Conservation (phyloP, 1,140 invertebrate genomes). For the Bilobella aurantiaca region DNA sequence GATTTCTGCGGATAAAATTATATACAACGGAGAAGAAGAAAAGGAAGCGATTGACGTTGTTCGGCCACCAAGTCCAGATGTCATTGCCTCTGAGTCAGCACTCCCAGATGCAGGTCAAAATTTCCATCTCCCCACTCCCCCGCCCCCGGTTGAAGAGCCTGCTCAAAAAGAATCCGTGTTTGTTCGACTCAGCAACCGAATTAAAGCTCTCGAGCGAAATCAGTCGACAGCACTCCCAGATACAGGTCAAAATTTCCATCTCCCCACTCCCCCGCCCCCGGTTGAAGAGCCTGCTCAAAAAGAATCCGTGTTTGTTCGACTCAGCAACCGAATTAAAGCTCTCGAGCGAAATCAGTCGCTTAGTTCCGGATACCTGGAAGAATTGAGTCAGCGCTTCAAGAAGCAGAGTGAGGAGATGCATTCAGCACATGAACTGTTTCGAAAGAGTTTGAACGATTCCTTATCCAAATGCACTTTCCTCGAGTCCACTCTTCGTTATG, state of each 20-base stretch:
- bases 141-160: constrained; percentile 12
- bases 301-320: constrained; percentile 86
- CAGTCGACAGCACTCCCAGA: neutral
- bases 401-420: constrained; percentile 78
- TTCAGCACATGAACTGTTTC: constrained; percentile 11
- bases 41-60: neutral
- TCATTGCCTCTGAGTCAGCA: neutral
- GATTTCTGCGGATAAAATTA: neutral
- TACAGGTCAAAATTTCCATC: constrained; percentile 2
- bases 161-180: constrained; percentile 87
- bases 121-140: constrained; percentile 6
- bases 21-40: neutral
- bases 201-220: constrained; percentile 64
- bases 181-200: constrained; percentile 83
- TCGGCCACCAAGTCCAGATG: neutral
- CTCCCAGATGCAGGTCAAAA: neutral
- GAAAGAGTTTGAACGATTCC: constrained; percentile 24
- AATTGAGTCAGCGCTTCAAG: constrained; percentile 84
- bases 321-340: constrained; percentile 90
- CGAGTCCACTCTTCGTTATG: constrained; percentile 18
- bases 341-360: constrained; percentile 93
- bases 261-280: neutral
- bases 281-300: constrained; percentile 49
- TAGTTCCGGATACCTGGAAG: constrained; percentile 88
- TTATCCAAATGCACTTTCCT: constrained; percentile 14